Conservation (phyloP, 2,113 vertebrate species). For the Campylorhamphus procurvoides region DNA sequence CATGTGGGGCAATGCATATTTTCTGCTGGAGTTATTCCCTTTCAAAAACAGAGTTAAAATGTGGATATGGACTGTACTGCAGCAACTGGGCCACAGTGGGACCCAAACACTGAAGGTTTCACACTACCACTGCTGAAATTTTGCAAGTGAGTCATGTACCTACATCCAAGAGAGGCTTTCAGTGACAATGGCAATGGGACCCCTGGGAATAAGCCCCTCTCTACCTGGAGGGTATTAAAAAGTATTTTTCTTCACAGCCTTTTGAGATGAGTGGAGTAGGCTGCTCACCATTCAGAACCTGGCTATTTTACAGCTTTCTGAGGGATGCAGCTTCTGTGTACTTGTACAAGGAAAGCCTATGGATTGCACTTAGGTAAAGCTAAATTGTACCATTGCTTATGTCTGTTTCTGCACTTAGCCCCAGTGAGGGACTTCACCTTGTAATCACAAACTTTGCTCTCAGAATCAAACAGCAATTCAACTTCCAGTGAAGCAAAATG, state of each 20-base stretch:
- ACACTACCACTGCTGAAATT: neutral
- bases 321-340: fast-evolving
- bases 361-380: neutral
- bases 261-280: neutral
- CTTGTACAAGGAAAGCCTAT: neutral
- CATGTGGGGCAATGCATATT: neutral
- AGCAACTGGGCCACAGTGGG: neutral
- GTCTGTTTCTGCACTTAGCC: neutral
- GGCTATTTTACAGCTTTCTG: neutral
- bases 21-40: neutral
- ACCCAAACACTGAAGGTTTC: neutral
- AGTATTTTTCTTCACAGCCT: neutral
- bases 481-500: neutral
- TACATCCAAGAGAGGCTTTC: neutral
- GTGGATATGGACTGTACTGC: neutral
- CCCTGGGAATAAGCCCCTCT: neutral
- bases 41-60: neutral
- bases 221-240: neutral
- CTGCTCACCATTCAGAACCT: neutral
- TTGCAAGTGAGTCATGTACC: neutral
- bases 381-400: neutral
- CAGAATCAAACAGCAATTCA: neutral
- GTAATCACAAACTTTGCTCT: neutral
- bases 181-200: neutral
- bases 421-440: neutral